A percentile compares a stretch with the other conserved stretches of the same genome.
Conservation (phyloP, 2,888 invertebrate species). For the Lagria hirta region DNA sequence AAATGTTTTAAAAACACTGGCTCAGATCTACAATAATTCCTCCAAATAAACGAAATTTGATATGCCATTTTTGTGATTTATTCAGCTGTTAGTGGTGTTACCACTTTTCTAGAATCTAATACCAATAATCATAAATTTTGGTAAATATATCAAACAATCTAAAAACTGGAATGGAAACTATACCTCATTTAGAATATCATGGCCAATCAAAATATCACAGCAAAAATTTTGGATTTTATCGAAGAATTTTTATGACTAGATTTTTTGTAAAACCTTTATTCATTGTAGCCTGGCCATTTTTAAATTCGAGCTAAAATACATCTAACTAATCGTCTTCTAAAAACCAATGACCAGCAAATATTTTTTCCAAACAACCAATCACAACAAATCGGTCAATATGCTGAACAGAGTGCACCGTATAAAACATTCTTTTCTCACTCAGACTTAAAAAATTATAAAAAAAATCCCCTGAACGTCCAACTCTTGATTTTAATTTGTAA, state of each 20-base stretch:
- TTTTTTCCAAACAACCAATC: no score
- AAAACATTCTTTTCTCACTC: no score
- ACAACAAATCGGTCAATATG: no score
- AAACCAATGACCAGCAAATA: no score
- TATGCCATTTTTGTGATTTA: slow-evolving; percentile 23
- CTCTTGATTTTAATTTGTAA: no score
- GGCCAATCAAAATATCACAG: slow-evolving; percentile 46
- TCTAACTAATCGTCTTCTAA: no score
- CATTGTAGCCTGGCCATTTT: slow-evolving; percentile 35
- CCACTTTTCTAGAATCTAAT: no score
- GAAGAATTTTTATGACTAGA: slow-evolving; percentile 41
- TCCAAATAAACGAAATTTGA: slow-evolving; percentile 24
- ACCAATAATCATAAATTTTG: slow-evolving; percentile 11
- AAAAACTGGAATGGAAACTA: slow-evolving; percentile 26
- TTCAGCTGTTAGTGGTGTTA: background rate
- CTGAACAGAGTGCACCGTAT: no score
- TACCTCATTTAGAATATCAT: slow-evolving; percentile 29
- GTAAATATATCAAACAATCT: slow-evolving; percentile 4
- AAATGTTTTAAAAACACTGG: slow-evolving; percentile 38
- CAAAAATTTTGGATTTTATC: slow-evolving; percentile 39
- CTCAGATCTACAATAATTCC: slow-evolving; percentile 42
- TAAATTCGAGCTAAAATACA: no score
- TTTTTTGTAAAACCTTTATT: slow-evolving; percentile 21
- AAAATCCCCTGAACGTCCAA: no score
- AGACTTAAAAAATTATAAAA: no score